phyloP scores from a whole-genome alignment of 2,797 vertebrate genomes.

The Chrosomus eos region DNA sequence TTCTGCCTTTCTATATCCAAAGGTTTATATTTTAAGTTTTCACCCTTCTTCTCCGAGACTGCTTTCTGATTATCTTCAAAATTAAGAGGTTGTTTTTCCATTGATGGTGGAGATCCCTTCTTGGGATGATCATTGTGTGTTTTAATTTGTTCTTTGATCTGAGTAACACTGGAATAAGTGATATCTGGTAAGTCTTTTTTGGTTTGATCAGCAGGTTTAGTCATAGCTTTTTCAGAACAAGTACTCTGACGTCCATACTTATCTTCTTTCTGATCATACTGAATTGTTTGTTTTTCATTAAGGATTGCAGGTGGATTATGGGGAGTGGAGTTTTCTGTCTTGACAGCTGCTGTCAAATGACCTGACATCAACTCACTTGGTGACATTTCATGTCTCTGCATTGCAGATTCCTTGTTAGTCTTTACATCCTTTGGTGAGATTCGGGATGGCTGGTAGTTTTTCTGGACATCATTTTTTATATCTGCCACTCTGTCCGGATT shows the following conservation, averaged over 20 bases:
- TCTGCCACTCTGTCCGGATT: not conserved
- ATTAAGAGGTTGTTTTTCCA: conserved; percentile 15
- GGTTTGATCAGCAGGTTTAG: conserved; percentile 1
- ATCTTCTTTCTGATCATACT: conserved; percentile 29
- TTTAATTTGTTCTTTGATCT: conserved; percentile 47
- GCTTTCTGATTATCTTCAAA: conserved; percentile 16
- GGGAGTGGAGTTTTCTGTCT: conserved; percentile 17
- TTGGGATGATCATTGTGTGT: conserved; percentile 21
- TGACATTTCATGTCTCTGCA: conserved; percentile 4
- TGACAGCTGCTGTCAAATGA: conserved; percentile 4
- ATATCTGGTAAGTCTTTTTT: conserved; percentile 39
- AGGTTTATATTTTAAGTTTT: conserved; percentile 14
- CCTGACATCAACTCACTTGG: not conserved
- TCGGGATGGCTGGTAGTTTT: conserved; percentile 8
- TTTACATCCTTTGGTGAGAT: conserved; percentile 8
- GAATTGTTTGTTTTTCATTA: conserved; percentile 26
- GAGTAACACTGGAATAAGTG: conserved; percentile 58
- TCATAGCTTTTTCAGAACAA: conserved; percentile 15
- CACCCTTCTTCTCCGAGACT: conserved; percentile 1
- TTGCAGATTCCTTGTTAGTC: not conserved
- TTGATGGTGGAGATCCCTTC: conserved; percentile 15
- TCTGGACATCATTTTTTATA: not conserved
- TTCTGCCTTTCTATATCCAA: not conserved
- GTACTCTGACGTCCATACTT: conserved; percentile 1
- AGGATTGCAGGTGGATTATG: not conserved